Conservation (phyloP, 2,888 invertebrate genomes). For the Ochlodes sylvanus region DNA sequence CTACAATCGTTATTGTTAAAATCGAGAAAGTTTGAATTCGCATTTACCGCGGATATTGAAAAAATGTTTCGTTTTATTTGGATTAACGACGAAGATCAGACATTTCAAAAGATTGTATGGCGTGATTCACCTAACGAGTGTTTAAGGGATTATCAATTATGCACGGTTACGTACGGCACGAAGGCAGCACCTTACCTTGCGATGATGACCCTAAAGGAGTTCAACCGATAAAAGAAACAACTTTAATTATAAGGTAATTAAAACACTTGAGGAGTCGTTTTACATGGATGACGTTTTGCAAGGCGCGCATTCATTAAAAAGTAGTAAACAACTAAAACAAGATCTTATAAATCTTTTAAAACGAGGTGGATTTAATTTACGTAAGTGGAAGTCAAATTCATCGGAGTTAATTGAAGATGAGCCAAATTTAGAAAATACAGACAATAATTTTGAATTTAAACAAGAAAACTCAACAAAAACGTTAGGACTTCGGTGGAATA, state of each 20-base stretch:
- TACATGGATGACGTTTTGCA: conserved; percentile 3
- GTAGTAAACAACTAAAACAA: neutral
- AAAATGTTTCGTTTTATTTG: conserved; percentile 45
- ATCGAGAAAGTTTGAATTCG: conserved; percentile 43
- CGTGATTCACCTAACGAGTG: conserved; percentile 22
- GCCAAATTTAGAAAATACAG: neutral
- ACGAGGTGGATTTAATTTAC: conserved; percentile 3
- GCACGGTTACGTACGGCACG: conserved; percentile 13
- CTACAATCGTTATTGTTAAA: conserved; percentile 39
- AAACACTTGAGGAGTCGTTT: conserved; percentile 5
- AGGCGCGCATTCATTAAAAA: neutral
- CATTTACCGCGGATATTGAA: conserved; percentile 43
- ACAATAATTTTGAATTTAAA: conserved; percentile 15
- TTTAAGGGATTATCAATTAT: conserved; percentile 14
- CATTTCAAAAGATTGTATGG: conserved; percentile 44
- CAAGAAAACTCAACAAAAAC: conserved; percentile 14
- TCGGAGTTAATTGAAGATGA: conserved; percentile 1
- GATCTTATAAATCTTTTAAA: conserved; percentile 1
- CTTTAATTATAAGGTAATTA: neutral
- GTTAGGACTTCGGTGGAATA: conserved; percentile 15
- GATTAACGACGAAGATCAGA: conserved; percentile 38
- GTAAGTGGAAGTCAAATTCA: conserved; percentile 30
- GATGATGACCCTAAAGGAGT: conserved; percentile 16
- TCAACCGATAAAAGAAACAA: conserved; percentile 15
- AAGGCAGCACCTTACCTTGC: conserved; percentile 26